phyloP scores from a whole-genome alignment of 2,888 invertebrate species.

The Philereme vetulata region DNA sequence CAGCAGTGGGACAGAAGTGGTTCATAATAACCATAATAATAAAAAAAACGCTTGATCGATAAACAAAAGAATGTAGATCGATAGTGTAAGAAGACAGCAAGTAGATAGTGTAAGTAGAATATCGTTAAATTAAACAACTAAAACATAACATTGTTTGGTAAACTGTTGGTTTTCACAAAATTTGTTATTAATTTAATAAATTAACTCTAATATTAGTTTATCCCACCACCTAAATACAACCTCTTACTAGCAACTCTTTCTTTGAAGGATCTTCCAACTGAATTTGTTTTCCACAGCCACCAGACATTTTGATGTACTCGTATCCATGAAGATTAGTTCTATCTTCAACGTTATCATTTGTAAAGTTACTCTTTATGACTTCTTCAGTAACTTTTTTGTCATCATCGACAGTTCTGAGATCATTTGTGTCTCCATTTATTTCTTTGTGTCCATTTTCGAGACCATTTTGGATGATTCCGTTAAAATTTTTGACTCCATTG shows the following conservation, averaged over 20 bases:
- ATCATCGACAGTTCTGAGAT: constrained; percentile 1
- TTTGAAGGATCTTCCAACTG: constrained; percentile 72
- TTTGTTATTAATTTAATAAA: too few relatives aligned
- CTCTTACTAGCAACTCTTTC: constrained; percentile 70
- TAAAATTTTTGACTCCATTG: constrained; percentile 21
- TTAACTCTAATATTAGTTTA: too few relatives aligned
- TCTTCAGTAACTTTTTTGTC: constrained; percentile 20
- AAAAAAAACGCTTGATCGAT: too few relatives aligned
- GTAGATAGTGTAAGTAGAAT: too few relatives aligned
- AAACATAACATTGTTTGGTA: too few relatives aligned
- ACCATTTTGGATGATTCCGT: constrained; percentile 18
- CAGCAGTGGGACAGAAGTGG: too few relatives aligned
- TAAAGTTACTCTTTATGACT: constrained; percentile 29
- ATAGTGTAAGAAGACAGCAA: too few relatives aligned
- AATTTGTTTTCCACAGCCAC: constrained; percentile 65
- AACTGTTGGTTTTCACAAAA: too few relatives aligned
- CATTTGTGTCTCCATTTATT: constrained; percentile 20
- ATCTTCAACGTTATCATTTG: constrained; percentile 45
- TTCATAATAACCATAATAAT: too few relatives aligned
- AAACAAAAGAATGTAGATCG: too few relatives aligned
- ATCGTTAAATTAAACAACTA: too few relatives aligned
- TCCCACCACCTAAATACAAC: constrained; percentile 37
- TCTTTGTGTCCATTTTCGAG: constrained; percentile 19
- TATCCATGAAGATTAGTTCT: constrained; percentile 63
- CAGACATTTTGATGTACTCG: constrained; percentile 63